phyloP scores from a whole-genome alignment of 2,797 vertebrate species.

The Glyptemys insculpta region DNA sequence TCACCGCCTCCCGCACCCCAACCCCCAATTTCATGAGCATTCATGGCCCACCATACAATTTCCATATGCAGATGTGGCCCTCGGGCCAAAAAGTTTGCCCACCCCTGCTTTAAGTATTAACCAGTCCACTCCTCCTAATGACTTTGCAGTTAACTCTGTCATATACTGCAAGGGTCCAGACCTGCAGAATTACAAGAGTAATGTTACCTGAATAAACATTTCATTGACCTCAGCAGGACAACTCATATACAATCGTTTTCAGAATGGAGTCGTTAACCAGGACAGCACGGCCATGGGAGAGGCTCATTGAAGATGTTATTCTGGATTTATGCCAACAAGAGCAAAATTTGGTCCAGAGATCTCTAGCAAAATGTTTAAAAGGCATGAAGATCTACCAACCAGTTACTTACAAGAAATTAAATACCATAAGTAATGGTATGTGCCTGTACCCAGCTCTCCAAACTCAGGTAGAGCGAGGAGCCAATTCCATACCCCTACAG shows the following conservation, averaged over 20 bases:
- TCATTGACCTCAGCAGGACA: accelerated
- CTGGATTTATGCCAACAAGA: not conserved
- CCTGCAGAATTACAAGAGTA: not conserved
- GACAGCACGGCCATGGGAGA: not conserved
- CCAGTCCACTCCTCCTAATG: too few relatives aligned
- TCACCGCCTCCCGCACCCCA: too few relatives aligned
- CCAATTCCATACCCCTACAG: not conserved
- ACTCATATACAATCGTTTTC: not conserved
- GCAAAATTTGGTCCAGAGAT: not conserved
- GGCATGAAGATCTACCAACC: not conserved
- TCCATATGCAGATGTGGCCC: too few relatives aligned
- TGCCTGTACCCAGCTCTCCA: not conserved
- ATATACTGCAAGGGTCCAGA: not conserved
- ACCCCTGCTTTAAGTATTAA: too few relatives aligned
- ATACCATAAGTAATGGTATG: not conserved
- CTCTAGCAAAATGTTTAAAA: not conserved
- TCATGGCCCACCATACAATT: too few relatives aligned
- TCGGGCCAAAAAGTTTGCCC: too few relatives aligned
- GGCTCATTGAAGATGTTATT: not conserved
- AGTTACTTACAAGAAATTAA: not conserved
- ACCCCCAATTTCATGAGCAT: too few relatives aligned
- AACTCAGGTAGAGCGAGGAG: not conserved
- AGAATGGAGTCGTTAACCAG: not conserved
- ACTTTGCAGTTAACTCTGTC: too few relatives aligned
- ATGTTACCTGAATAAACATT: not conserved